Evolutionary conservation across 2,113 vertebrate species (phyloP).

Genomic region (Formicarius rufipectus): DNA sequence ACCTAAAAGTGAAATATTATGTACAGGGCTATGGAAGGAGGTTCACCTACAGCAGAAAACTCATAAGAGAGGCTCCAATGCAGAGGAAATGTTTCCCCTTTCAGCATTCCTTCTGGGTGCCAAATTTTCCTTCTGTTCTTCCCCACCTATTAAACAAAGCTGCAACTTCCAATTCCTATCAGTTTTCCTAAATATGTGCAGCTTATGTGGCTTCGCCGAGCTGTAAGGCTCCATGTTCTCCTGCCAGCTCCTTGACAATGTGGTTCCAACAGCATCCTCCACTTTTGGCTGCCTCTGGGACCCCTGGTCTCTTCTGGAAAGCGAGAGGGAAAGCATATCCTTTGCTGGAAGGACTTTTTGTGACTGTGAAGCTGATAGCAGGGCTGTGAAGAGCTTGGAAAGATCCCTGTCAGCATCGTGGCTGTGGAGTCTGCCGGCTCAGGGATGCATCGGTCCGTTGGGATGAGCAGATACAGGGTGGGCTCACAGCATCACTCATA

Average conservation of each 20-base stretch:
- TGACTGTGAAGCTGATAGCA: background rate
- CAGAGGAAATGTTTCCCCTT: conserved; percentile 56
- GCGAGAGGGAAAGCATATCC: conserved; percentile 52
- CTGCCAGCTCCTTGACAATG: conserved; percentile 66
- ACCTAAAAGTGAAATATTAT: background rate
- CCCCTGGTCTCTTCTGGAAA: conserved; percentile 64
- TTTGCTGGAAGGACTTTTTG: conserved; percentile 60
- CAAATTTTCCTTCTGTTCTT: conserved; percentile 69
- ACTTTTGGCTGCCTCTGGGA: conserved; percentile 60
- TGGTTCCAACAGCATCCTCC: conserved; percentile 66
- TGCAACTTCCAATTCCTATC: conserved; percentile 71
- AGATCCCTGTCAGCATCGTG: background rate
- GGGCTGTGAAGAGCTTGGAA: conserved; percentile 47
- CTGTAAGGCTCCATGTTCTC: conserved; percentile 55
- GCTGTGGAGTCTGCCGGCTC: background rate
- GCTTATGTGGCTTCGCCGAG: conserved; percentile 56
- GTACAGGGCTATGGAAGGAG: background rate
- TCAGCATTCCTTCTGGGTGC: conserved; percentile 65
- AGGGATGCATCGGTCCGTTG: background rate
- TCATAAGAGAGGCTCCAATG: background rate
- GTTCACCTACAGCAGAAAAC: conserved; percentile 49
- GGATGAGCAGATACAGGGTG: background rate
- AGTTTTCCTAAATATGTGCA: conserved; percentile 68
- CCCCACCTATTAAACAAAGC: conserved; percentile 69
- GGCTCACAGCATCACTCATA: rapidly evolving